These are phyloP conservation scores for Entosphenus tridentatus DNA, from an alignment of 2,113 vertebrate species.

Conservation along the genomic window DNA sequence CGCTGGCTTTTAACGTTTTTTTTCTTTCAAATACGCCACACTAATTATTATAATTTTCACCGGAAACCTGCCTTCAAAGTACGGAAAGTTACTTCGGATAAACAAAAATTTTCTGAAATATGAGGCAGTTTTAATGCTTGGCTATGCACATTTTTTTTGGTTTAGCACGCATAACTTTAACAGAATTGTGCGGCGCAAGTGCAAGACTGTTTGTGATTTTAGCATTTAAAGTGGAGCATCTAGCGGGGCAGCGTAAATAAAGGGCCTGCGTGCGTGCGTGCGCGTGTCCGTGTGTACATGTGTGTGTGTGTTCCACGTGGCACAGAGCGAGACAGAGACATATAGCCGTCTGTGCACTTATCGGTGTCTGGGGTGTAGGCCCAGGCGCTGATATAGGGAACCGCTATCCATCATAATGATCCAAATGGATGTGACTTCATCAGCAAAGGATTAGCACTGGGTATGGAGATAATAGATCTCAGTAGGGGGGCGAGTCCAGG, in stretches of 20 bases:
- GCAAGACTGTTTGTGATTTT: too few species aligned
- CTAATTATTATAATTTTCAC: too few species aligned
- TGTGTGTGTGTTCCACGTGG: neutral
- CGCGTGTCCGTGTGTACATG: neutral
- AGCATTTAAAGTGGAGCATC: neutral
- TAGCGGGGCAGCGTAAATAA: neutral
- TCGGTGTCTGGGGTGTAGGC: slow-evolving; percentile 6
- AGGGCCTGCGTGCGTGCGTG: neutral
- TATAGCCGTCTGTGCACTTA: neutral
- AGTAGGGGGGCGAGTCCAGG: neutral
- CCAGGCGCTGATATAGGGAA: neutral
- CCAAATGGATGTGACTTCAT: slow-evolving; percentile 7
- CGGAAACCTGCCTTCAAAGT: too few species aligned
- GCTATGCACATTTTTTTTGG: too few species aligned
- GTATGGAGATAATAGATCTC: slow-evolving; percentile 1
- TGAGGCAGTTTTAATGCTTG: too few species aligned
- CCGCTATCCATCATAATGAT: slow-evolving; percentile 1
- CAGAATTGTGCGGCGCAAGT: too few species aligned
- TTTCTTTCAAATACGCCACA: too few species aligned
- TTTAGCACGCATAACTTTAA: too few species aligned
- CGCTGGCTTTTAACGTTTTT: too few species aligned
- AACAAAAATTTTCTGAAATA: too few species aligned
- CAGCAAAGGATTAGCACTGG: neutral
- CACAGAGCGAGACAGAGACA: neutral
- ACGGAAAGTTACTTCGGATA: too few species aligned